Percentiles rank a stretch among this genome's conserved stretches.
These are phyloP conservation scores for Anhinga anhinga DNA, from an alignment of 2,113 vertebrate genomes.

Conservation along the genomic window DNA sequence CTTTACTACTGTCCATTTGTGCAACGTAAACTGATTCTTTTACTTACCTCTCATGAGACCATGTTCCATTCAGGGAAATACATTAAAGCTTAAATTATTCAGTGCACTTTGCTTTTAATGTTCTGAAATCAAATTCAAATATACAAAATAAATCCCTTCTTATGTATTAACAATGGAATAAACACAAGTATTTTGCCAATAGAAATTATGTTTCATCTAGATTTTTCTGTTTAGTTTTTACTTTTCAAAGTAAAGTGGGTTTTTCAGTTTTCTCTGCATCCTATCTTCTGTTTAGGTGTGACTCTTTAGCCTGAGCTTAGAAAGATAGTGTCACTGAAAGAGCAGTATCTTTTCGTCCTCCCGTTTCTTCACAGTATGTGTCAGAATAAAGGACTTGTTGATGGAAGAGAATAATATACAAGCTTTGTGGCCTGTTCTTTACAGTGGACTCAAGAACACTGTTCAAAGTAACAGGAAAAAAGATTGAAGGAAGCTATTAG, in stretches of 20 bases:
- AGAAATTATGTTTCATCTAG: background rate
- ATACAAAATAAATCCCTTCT: constrained; percentile 37
- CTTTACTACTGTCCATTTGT: constrained; percentile 33
- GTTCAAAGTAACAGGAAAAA: background rate
- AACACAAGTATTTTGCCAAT: background rate
- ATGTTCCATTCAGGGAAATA: constrained; percentile 29
- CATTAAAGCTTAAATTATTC: constrained; percentile 52
- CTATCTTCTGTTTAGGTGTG: background rate
- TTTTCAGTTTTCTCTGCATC: background rate
- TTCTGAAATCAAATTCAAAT: constrained; percentile 41
- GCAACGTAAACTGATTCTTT: constrained; percentile 12
- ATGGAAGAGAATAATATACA: background rate
- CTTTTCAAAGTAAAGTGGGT: background rate
- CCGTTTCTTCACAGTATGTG: accelerated
- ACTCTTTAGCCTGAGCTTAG: background rate
- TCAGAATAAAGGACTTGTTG: background rate
- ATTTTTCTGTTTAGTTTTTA: background rate
- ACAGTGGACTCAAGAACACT: background rate
- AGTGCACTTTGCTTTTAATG: constrained; percentile 20
- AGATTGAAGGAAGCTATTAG: background rate
- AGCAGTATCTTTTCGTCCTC: background rate
- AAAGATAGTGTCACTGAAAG: background rate
- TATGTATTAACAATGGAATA: constrained; percentile 48
- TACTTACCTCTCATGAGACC: background rate
- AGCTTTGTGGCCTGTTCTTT: background rate